Base-by-base conservation (phyloP, 2,113 vertebrate species). In the Pedetes capensis region DNA sequence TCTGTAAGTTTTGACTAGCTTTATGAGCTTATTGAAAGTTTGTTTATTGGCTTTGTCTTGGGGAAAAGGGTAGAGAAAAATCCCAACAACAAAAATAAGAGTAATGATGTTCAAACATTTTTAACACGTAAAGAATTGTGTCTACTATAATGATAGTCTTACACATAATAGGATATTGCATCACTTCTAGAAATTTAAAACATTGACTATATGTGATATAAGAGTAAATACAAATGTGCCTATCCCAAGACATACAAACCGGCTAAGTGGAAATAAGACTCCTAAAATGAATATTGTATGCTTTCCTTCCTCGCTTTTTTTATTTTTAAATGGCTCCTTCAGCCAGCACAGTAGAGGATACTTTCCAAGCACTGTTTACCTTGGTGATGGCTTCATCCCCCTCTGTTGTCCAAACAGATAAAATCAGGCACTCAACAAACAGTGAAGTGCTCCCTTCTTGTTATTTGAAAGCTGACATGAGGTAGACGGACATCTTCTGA, bases 401-500 rank as follows among this genome's bases (percentile, higher is more conserved):
- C 98, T 95, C 98, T 94, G 88, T 94, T 97, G 97, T 97, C 97
- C 97, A 51, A 59, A 87, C 27, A 82, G 95, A 59, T 95, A 95
- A 97, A 97, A 97, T 83, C 93, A 96, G 96, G 94, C 57, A 75
- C 92, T 97, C 95, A 55, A 83, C 72, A 97, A 96, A 78, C 87
- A 95, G 96, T 64, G 44, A 96, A 68, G 78, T 39, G 57, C 92
- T 91, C 64, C 3, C 74, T 96, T 95, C 92, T 96, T 78, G 66
- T 68, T 97, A 93, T 96, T 96, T 90, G 97, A 93, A 95, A 96
- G 97, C 97, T 92, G 95, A 81, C 44, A 95, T 79, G 96, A 80
- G 91, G 96, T 66, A 92, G 64, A 95, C 96, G 95, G 95, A 61
- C 69, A 91, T 89, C 97, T 89, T 98, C 97, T 98, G 98, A 98